phyloP scores from a whole-genome alignment of 2,888 invertebrate species.

The Caenorhabditis angaria region DNA sequence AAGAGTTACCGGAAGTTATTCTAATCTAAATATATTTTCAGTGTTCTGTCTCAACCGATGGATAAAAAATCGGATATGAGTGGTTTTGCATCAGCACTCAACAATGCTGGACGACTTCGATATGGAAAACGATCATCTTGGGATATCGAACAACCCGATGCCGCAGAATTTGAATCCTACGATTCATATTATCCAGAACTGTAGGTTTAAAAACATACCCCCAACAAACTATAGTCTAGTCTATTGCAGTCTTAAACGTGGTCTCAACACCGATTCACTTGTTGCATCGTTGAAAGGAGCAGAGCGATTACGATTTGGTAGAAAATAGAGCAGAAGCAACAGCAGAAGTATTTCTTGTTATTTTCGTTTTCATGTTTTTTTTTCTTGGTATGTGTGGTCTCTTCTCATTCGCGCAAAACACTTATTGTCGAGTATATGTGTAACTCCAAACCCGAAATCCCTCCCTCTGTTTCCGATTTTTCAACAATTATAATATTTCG shows the following conservation, averaged over 20 bases:
- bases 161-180: slow-evolving; percentile 14
- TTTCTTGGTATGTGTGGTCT: not conserved
- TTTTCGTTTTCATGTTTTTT: not conserved
- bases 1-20: no score
- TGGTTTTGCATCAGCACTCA: slow-evolving; percentile 55
- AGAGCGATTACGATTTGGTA: slow-evolving; percentile 49
- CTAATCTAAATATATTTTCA: slow-evolving; percentile 12
- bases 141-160: slow-evolving; percentile 19
- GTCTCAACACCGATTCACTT: slow-evolving; percentile 39
- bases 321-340: slow-evolving; percentile 15
- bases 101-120: slow-evolving; percentile 59
- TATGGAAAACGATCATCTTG: slow-evolving; percentile 57
- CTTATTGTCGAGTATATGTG: no score
- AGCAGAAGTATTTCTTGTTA: no score
- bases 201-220: not conserved
- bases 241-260: slow-evolving; percentile 10
- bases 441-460: no score
- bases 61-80: slow-evolving; percentile 55
- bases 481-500: no score
- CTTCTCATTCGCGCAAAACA: no score
- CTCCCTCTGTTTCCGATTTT: no score
- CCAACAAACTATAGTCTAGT: not conserved
- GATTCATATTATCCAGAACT: not conserved
- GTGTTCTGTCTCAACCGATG: slow-evolving; percentile 30
- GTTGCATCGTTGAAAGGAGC: slow-evolving; percentile 55